Evolutionary conservation across 2,888 invertebrate species (phyloP), one percentile per base, ranked within the genome.

Genomic region (Lathronympha strigana): DNA sequence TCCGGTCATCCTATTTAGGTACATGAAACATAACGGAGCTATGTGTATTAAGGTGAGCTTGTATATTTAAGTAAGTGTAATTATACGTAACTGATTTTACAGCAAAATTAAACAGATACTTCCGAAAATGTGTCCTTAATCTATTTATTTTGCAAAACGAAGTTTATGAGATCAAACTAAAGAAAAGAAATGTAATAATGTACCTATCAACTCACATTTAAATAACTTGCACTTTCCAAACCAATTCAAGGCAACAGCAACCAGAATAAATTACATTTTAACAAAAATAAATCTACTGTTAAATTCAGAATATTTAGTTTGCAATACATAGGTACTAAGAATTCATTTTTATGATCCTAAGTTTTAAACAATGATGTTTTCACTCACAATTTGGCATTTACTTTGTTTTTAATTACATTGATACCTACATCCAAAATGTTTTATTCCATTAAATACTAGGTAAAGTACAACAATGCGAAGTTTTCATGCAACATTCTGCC

Each of bases 351-450:
- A 49, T 40, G 50, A 53, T 40, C 66, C 67, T 72, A 72, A 49
- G 43, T 55, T 68, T 67, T 72, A 74, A 72, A 78, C 73, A 68
- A 70, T 11, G 17, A 40, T 0, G 63, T 75, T 76, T 68, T 71
- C 81, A 81, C 76, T 78, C 84, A 84, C 71, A 76, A 76, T 87
- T 87, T 87, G 86, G 83, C 85, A 86, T 87, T 83, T 78, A 74
- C 82, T 86, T 86, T 82, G 80, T 79, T 73, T 79, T 71, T 74
- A 73, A 68, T 69, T 72, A 70, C 71, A 68, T 66, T 69, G 70
- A 68, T 21, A 38, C 5, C 3, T 11, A 55, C 38, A 50, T 43
- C 25, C 4, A 45, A 19, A 31, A 28, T n/a, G 43, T 38, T 23
- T n/a, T 19, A 8, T 36, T 38, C 36, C 38, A 21, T 23, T 6